Percentiles rank a stretch among this genome's conserved stretches.
These are phyloP conservation scores for Clanis bilineata DNA, from an alignment of 2,888 invertebrate species.

Conservation along the genomic window DNA sequence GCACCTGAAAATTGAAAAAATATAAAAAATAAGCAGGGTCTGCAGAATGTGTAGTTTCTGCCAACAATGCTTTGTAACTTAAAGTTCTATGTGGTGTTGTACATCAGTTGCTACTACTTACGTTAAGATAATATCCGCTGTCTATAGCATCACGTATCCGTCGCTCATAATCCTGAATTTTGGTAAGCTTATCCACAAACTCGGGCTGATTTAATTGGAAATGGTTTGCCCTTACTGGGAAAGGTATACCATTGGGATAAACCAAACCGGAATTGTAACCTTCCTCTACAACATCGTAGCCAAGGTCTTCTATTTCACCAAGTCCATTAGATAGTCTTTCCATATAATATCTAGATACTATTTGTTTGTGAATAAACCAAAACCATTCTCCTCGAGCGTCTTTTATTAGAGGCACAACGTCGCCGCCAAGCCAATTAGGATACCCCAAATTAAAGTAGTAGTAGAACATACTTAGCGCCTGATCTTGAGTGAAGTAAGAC, in stretches of 20 bases:
- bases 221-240: conserved; percentile 83
- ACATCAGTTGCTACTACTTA: too few species aligned
- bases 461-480: conserved; percentile 85
- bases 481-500: conserved; percentile 88
- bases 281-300: conserved; percentile 77
- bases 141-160: conserved; percentile 84
- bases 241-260: conserved; percentile 85
- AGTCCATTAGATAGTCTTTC: conserved; percentile 88
- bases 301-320: conserved; percentile 84
- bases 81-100: too few species aligned
- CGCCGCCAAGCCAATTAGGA: conserved; percentile 84
- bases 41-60: too few species aligned
- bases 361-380: conserved; percentile 85
- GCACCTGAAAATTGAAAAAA: conserved; percentile 39
- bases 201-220: conserved; percentile 74
- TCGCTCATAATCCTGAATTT: conserved; percentile 76
- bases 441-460: conserved; percentile 83
- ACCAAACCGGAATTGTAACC: conserved; percentile 85
- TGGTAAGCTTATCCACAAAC: conserved; percentile 60
- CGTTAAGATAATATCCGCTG: conserved; percentile 70
- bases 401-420: conserved; percentile 73
- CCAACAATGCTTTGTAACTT: too few species aligned
- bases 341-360: conserved; percentile 87
- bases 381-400: conserved; percentile 85
- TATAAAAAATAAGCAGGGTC: not conserved